Conservation (phyloP, 2,888 invertebrate species). For the Platycnemis pennipes region DNA sequence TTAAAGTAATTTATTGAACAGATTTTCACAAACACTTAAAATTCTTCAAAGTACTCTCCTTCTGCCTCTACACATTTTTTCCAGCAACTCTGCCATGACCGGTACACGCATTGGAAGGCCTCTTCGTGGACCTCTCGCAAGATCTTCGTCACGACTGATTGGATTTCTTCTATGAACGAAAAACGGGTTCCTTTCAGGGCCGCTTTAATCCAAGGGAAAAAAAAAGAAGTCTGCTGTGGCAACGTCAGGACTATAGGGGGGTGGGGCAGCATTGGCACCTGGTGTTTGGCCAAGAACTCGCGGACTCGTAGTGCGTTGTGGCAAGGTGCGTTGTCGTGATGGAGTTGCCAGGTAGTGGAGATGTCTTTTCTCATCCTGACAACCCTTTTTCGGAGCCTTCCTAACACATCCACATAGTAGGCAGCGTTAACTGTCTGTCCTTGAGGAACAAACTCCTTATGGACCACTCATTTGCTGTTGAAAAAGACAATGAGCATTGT, state of each 20-base stretch:
- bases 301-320: no score
- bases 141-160: no score
- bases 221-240: background rate
- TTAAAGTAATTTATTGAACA: no score
- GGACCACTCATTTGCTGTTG: no score
- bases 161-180: background rate
- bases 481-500: background rate
- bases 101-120: no score
- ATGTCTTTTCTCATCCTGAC: background rate
- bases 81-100: no score
- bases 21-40: no score
- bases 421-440: conserved; percentile 4
- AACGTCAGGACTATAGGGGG: background rate
- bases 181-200: no score
- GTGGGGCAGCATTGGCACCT: background rate
- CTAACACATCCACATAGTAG: background rate
- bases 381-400: background rate
- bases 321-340: background rate
- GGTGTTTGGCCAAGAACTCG: background rate
- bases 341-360: background rate
- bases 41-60: no score
- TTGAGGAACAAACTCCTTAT: no score
- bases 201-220: background rate
- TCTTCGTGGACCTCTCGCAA: no score
- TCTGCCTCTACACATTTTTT: no score